Evolutionary conservation across 2,797 vertebrate species (phyloP).

Genomic region (Lates japonicus): DNA sequence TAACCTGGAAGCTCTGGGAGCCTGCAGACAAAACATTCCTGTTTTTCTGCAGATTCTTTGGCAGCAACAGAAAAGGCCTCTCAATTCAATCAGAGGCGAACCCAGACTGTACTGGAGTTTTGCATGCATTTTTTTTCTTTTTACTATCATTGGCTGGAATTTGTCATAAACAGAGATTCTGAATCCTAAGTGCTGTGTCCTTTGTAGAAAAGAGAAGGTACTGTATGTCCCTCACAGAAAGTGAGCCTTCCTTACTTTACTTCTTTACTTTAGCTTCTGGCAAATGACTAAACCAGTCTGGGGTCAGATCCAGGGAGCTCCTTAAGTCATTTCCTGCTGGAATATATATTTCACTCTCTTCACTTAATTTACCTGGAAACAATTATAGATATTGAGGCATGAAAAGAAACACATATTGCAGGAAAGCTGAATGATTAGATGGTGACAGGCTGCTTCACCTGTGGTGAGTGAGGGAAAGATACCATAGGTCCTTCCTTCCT

Average conservation of each 20-base stretch:
- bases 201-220: slow-evolving; percentile 39
- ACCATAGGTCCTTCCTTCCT: too few species aligned
- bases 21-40: slow-evolving; percentile 61
- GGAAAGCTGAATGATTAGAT: neutral
- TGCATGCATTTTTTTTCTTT: slow-evolving; percentile 29
- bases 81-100: slow-evolving; percentile 55
- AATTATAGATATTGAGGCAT: neutral
- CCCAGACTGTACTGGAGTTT: slow-evolving; percentile 57
- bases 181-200: slow-evolving; percentile 49
- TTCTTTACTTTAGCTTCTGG: slow-evolving; percentile 47
- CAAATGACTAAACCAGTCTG: slow-evolving; percentile 77
- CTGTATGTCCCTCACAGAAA: slow-evolving; percentile 32
- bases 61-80: slow-evolving; percentile 49
- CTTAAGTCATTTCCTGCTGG: slow-evolving; percentile 81
- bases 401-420: neutral
- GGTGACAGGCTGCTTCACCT: neutral
- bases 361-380: slow-evolving; percentile 9
- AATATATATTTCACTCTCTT: slow-evolving; percentile 76
- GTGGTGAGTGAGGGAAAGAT: too few species aligned
- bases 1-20: slow-evolving; percentile 44
- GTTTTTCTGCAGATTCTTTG: slow-evolving; percentile 70
- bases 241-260: slow-evolving; percentile 42
- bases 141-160: slow-evolving; percentile 60
- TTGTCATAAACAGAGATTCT: slow-evolving; percentile 66
- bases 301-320: slow-evolving; percentile 71